Base-by-base conservation (phyloP, 2,888 invertebrate genomes). In the Catocala fraxini region DNA sequence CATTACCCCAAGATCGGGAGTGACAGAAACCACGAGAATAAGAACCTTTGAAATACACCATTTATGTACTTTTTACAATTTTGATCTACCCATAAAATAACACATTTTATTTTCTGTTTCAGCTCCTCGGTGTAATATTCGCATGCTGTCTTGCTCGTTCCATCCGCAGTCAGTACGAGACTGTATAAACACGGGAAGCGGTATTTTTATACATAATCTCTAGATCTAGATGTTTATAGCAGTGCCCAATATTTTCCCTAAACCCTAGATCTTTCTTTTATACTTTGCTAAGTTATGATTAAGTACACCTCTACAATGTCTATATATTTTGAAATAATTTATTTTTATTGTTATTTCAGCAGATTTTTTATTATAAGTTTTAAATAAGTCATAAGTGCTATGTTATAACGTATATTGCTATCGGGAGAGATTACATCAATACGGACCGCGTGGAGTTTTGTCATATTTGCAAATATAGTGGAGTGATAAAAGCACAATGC, bases 131-230 rank as follows among this genome's bases (percentile, higher is more conserved):
- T 53, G 97, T 99, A 59, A 94, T 98, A 70, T 98, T 98, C 89
- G 98, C 99, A 39, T 99, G 99, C 95, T 98, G 97, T 88, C 95
- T 99, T 90, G 98, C 98, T 74, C 96, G 98, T 83, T 97, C 98
- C 77, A 98, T 99, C 87, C 97, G 98, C 87, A 97, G 97, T 89
- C 98, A 98, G 89, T 99, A 98, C 92, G 97, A 98, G 93, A 97
- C 97, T 52, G 97, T 97, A 82, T 97, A 96, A 95, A 70, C 35
- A 6, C 45, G 6, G 53, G 46, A 48, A 48, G 51, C 57, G 51
- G 43, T 64, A 57, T 41, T 51, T 65, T 39, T 56, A 49, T 57
- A 53, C 46, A 58, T 59, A 48, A 59, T 63, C 52, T 64, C 43
- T 66, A 63, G 48, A 63, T 63, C 13, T 61, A 46, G 46, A 46